Evolutionary conservation across 2,113 vertebrate genomes (phyloP), one percentile per base, ranked within the genome.

Genomic region (Chionodraco myersi): DNA sequence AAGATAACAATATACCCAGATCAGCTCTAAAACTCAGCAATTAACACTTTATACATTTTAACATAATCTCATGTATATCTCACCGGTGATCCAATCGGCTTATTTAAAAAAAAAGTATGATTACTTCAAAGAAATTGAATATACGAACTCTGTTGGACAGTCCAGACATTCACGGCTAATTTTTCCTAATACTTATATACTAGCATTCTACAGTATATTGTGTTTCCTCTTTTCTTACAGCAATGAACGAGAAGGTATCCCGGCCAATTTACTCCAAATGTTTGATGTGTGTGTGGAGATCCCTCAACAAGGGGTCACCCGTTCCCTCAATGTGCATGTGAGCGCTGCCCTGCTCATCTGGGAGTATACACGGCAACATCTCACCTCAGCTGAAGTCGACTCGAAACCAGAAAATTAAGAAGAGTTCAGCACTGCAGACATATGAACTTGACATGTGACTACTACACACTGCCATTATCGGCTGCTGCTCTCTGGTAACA

Each of bases 221-320:
- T 8, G 10, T 44, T 16, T 12, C 8, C 66, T 56, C 14, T 9
- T 18, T 4, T 21, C 12, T 52, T 10, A 15, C 23, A 99, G 98
- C 54, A 99, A 99, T 0, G 98, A 99, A 79, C 95, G 97, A 0
- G 97, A 99, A 84, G 98, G 98, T 9, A 98, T 99, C 70, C 97
- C 98, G 18, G 97, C 96, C 57, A 95, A 96, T 82, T 91, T 99
- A 58, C 97, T 99, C 68, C 98, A 96, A 75, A 94, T 98, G 49
- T 73, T 99, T 85, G 98, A 99, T 0, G 96, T 97, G 5, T 99
- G 98, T 6, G 98, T 99, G 90, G 97, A 99, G 92, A 98, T 99
- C 75, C 98, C 98, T 30, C 98, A 99, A 70, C 96, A 95, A 77
- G 98, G 98, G 0, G 93, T 99, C 80, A 97, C 96, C 53, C 97